Base-by-base conservation (phyloP, 2,113 vertebrate species). In the Petaurus breviceps region DNA sequence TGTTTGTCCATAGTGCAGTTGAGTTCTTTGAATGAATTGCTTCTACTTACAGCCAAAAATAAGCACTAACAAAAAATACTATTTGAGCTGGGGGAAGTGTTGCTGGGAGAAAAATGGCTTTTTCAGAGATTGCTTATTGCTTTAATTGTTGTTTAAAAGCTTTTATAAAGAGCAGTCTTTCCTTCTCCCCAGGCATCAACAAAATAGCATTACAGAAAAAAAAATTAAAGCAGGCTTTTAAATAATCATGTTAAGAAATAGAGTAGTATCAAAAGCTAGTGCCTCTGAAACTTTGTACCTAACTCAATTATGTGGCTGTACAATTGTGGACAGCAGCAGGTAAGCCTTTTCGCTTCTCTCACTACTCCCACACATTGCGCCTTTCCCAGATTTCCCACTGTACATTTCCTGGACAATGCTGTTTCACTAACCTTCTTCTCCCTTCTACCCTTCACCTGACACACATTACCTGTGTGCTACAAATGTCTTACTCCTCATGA, bases 201-300 rank as follows among this genome's bases (percentile, higher is more conserved):
- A 84, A 84, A 84, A 84, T 84, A 84, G 68, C 68, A 84, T 43
- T 84, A 43, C 16, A 43, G 68, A 19, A 23, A 84, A 84, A 77
- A 84, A 84, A 84, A 77, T 5, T 12, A 12, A n/a, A 84, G n/a
- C 19, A 43, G 68, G n/a, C 68, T 84, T 84, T 84, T 84, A 84
- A 84, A 84, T 84, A 84, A 84, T 84, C n/a, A 84, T 84, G 68
- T 84, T 84, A 84, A 84, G n/a, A 84, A 84, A 84, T 84, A 84
- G 23, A 43, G 68, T 84, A 84, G n/a, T 84, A 84, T 84, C 37
- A 43, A 84, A 84, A 43, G 16, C n/a, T 22, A 84, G 68, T 84
- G 68, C 68, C 43, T 84, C 68, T 84, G n/a, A 84, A 84, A 43
- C n/a, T 84, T 84, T 84, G 68, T 84, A 43, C 6, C 68, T 43